Evolutionary conservation across 2,888 invertebrate genomes (phyloP).

Genomic region (Cheilosia impressa): DNA sequence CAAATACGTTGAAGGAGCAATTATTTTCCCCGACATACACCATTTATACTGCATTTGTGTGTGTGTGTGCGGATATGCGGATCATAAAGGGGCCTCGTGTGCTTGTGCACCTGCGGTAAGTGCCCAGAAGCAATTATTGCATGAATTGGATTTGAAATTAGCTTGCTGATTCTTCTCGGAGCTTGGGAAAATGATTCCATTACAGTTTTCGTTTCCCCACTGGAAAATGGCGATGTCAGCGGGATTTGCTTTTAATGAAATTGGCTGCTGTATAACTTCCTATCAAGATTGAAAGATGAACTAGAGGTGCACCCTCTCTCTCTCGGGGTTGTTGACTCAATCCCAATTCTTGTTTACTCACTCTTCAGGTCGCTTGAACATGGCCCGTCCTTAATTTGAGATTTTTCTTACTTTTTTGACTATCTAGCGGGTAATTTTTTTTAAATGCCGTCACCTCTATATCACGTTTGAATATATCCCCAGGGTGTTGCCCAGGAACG

Average conservation of each 20-base stretch:
- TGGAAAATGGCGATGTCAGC: conserved; percentile 65
- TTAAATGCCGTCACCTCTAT: conserved; percentile 34
- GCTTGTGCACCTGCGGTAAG: conserved; percentile 74
- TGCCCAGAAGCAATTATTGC: conserved; percentile 70
- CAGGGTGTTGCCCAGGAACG: conserved; percentile 43
- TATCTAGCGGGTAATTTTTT: not conserved
- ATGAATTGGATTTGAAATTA: conserved; percentile 75
- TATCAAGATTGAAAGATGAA: conserved; percentile 24
- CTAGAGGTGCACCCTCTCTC: not conserved
- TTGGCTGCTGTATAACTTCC: conserved; percentile 46
- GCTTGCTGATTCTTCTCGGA: conserved; percentile 45
- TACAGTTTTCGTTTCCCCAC: not conserved
- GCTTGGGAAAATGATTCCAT: conserved; percentile 9
- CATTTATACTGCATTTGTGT: conserved; percentile 6
- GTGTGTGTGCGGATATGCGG: conserved; percentile 2
- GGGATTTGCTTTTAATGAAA: conserved; percentile 68
- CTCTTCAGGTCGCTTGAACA: conserved; percentile 12
- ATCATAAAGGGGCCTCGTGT: conserved; percentile 58
- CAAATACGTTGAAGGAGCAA: conserved; percentile 51
- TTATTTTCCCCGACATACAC: conserved; percentile 42
- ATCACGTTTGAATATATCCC: conserved; percentile 46
- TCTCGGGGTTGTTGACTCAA: conserved; percentile 18
- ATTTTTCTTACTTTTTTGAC: conserved; percentile 7
- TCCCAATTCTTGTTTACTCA: not conserved
- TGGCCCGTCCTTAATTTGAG: conserved; percentile 12